phyloP scores from a whole-genome alignment of 2,113 vertebrate species.

The Hydrolagus affinis region DNA sequence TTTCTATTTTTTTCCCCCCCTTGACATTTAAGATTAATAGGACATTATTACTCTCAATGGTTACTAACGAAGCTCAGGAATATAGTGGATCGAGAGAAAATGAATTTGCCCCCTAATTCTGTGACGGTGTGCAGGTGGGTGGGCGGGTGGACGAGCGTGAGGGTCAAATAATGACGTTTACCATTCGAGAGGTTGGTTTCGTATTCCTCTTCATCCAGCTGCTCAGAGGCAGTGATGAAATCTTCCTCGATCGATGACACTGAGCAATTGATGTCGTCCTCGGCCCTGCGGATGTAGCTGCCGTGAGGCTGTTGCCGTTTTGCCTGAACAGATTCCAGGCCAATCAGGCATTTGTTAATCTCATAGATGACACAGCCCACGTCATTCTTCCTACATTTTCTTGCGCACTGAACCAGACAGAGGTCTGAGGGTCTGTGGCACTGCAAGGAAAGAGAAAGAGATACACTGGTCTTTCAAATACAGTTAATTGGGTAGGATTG shows the following conservation, averaged over 20 bases:
- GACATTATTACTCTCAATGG: no score
- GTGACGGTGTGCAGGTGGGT: no score
- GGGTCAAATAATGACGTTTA: constrained; percentile 42
- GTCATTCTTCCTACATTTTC: constrained; percentile 55
- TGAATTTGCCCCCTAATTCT: not conserved
- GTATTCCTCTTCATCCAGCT: constrained; percentile 84
- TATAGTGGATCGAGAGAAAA: no score
- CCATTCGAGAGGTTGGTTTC: constrained; percentile 71
- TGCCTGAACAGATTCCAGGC: constrained; percentile 79
- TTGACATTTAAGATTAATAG: no score
- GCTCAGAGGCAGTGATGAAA: constrained; percentile 87
- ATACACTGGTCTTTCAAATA: constrained; percentile 41
- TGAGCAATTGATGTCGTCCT: constrained; percentile 90
- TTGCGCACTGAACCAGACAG: constrained; percentile 76
- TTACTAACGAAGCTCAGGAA: no score
- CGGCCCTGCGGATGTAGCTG: constrained; percentile 52
- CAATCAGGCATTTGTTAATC: constrained; percentile 91
- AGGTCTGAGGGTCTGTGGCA: constrained; percentile 69
- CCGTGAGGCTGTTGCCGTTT: constrained; percentile 57
- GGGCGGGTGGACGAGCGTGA: not conserved
- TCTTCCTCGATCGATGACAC: constrained; percentile 93
- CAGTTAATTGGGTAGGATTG: not conserved
- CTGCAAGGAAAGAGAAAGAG: constrained; percentile 46
- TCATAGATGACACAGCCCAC: constrained; percentile 76
- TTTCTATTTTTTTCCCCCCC: no score